Evolutionary conservation across 1,140 invertebrate species (phyloP).

Genomic region (Caerostris darwini): DNA sequence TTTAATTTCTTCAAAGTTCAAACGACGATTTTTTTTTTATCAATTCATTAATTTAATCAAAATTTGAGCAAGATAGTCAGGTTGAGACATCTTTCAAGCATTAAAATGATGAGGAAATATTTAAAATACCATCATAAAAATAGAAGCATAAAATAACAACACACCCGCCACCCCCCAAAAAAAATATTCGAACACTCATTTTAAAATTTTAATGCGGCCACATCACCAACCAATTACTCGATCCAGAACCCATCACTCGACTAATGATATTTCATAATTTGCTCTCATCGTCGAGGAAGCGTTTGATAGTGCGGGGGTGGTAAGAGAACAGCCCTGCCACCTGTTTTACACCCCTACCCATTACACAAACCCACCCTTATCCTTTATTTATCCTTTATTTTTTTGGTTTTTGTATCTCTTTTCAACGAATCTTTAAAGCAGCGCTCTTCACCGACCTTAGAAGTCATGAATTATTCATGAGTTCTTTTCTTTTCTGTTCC

Average conservation of each 20-base stretch:
- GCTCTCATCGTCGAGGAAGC: neutral
- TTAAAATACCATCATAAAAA: too few relatives aligned
- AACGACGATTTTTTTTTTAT: too few relatives aligned
- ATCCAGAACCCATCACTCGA: neutral
- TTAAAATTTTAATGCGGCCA: neutral
- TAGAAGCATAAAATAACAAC: too few relatives aligned
- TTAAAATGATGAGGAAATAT: too few relatives aligned
- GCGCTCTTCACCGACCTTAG: neutral
- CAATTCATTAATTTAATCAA: too few relatives aligned
- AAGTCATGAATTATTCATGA: conserved; percentile 56
- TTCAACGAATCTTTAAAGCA: conserved; percentile 58
- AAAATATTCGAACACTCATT: neutral
- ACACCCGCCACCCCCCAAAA: too few relatives aligned
- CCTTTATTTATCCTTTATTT: conserved; percentile 28
- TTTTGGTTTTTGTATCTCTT: conserved; percentile 39
- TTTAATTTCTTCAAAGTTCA: too few relatives aligned
- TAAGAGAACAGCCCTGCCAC: conserved; percentile 8
- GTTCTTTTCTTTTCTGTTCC: too few relatives aligned
- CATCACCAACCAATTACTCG: conserved; percentile 8
- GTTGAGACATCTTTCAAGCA: too few relatives aligned
- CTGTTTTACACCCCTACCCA: conserved; percentile 28
- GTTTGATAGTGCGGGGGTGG: neutral
- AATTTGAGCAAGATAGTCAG: too few relatives aligned
- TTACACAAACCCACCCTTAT: too few relatives aligned
- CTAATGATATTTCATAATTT: conserved; percentile 38